Conservation (phyloP, 2,888 invertebrate genomes). For the Cerceris ruficornis region DNA sequence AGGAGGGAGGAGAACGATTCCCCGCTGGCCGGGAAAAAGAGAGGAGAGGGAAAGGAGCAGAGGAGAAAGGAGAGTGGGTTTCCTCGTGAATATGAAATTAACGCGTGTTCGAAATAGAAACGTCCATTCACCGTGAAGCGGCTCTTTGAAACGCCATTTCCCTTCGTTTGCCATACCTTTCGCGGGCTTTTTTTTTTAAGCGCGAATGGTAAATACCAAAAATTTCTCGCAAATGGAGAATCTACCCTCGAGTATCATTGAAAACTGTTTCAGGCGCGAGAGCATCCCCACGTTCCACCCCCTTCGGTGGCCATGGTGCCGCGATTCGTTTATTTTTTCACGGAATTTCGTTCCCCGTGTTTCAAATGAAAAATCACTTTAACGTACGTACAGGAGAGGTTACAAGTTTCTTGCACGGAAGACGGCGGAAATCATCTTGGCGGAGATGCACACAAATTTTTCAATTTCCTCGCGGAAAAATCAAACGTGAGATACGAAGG, state of each 20-base stretch:
- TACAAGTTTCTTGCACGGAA: not conserved
- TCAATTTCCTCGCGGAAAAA: not conserved
- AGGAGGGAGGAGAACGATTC: too few species aligned
- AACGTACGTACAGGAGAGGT: conserved; percentile 1
- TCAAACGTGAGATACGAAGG: conserved; percentile 22
- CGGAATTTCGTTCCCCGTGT: conserved; percentile 42
- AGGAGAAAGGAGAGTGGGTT: not conserved
- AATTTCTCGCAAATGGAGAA: conserved; percentile 40
- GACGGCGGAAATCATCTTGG: not conserved
- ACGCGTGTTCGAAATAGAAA: conserved; percentile 24
- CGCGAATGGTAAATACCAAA: conserved; percentile 39
- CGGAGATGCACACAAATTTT: not conserved
- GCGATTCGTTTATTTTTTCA: conserved; percentile 53
- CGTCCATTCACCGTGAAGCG: not conserved
- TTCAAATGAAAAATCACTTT: conserved; percentile 53
- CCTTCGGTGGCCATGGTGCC: conserved; percentile 35
- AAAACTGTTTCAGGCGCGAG: conserved; percentile 6
- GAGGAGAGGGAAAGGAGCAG: not conserved
- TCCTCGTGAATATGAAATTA: conserved; percentile 26
- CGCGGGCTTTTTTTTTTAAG: not conserved
- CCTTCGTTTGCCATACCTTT: not conserved
- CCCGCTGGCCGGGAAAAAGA: not conserved
- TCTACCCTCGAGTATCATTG: conserved; percentile 37
- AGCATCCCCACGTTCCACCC: conserved; percentile 20
- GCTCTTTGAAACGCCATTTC: conserved; percentile 18